Conservation (phyloP, 2,888 invertebrate genomes). For the Phalera bucephala region DNA sequence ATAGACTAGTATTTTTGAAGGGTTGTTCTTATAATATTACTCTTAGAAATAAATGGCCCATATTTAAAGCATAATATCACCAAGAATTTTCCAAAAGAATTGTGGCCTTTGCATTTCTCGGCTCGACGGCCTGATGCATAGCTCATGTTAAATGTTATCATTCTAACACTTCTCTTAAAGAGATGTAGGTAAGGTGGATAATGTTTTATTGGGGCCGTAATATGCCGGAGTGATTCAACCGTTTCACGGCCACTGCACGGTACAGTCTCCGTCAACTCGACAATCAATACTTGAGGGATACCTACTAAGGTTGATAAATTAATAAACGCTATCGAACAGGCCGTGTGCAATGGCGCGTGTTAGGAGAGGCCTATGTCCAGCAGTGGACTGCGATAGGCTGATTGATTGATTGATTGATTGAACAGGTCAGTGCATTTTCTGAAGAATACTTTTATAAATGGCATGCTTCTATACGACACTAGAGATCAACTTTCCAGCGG, state of each 20-base stretch:
- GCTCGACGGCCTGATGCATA: slow-evolving; percentile 29
- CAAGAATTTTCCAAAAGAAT: slow-evolving; percentile 49
- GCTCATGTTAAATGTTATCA: slow-evolving; percentile 4
- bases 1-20: too few relatives aligned
- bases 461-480: too few relatives aligned
- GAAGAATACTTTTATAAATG: too few relatives aligned
- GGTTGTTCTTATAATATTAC: too few relatives aligned
- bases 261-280: slow-evolving; percentile 29
- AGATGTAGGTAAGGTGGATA: slow-evolving; percentile 21
- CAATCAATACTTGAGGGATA: slow-evolving; percentile 36
- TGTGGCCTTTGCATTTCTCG: slow-evolving; percentile 50
- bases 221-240: slow-evolving; percentile 21
- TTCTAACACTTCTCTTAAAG: slow-evolving; percentile 18
- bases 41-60: too few relatives aligned
- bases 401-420: too few relatives aligned
- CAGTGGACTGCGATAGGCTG: too few relatives aligned
- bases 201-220: slow-evolving; percentile 13
- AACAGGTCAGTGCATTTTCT: not conserved
- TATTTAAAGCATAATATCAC: slow-evolving; percentile 36
- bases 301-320: slow-evolving; percentile 2
- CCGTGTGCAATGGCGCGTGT: too few relatives aligned
- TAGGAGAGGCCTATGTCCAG: too few relatives aligned
- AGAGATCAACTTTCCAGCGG: too few relatives aligned
- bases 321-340: slow-evolving; percentile 13
- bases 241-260: slow-evolving; percentile 55